phyloP scores from a whole-genome alignment of 2,888 invertebrate species.

The Campoletis raptor region DNA sequence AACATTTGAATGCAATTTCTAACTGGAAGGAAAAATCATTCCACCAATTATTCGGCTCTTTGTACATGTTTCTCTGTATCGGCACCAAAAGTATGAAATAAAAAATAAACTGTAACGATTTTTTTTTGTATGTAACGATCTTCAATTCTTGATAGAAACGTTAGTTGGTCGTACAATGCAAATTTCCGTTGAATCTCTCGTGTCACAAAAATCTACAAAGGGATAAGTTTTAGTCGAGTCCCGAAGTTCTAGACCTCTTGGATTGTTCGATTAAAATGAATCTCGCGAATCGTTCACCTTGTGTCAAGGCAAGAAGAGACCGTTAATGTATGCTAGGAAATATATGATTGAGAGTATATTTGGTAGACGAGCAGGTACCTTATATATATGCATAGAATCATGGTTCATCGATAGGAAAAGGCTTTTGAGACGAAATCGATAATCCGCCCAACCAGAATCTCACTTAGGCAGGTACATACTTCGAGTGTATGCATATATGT shows the following conservation, averaged over 20 bases:
- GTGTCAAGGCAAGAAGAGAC: conserved; percentile 57
- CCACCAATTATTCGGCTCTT: neutral
- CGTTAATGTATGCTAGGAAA: conserved; percentile 78
- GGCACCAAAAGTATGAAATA: neutral
- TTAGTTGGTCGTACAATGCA: conserved; percentile 56
- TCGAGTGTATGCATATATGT: neutral
- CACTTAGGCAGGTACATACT: conserved; percentile 52
- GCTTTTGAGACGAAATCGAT: conserved; percentile 74
- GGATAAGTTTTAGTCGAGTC: conserved; percentile 6
- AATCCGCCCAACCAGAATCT: conserved; percentile 75
- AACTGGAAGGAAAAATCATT: neutral
- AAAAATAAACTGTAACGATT: conserved; percentile 18
- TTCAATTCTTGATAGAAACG: conserved; percentile 11
- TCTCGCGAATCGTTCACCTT: conserved; percentile 38
- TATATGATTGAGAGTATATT: conserved; percentile 70
- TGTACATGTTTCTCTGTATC: neutral
- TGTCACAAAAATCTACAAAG: conserved; percentile 43
- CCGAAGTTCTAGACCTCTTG: neutral
- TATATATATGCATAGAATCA: conserved; percentile 33
- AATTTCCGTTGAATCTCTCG: conserved; percentile 62
- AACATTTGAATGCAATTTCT: too few relatives aligned
- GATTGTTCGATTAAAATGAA: conserved; percentile 27
- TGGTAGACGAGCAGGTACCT: conserved; percentile 47
- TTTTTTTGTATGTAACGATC: conserved; percentile 27
- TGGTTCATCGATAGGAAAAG: conserved; percentile 73